Evolutionary conservation across 2,113 vertebrate species (phyloP).

Genomic region (Aphelocoma coerulescens): DNA sequence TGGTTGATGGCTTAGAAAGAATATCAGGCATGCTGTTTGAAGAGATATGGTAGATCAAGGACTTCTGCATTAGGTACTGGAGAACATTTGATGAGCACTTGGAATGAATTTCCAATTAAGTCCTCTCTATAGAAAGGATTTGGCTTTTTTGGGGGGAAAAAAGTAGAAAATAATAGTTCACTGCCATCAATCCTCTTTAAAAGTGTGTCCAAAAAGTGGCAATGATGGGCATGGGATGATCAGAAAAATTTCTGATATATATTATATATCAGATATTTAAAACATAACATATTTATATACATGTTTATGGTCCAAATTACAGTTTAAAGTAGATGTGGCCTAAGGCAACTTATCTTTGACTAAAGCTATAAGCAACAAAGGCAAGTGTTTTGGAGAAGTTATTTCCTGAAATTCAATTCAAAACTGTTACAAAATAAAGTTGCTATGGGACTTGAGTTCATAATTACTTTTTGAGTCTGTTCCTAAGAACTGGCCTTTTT

Average conservation of each 20-base stretch:
- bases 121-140: background rate
- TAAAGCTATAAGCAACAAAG: background rate
- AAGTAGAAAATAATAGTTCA: background rate
- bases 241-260: background rate
- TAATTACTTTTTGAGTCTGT: background rate
- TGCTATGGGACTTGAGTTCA: background rate
- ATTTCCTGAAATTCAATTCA: background rate
- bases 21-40: background rate
- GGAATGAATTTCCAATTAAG: background rate
- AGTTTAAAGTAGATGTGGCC: background rate
- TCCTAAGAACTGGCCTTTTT: background rate
- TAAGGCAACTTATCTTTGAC: background rate
- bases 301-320: background rate
- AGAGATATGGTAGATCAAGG: background rate
- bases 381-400: background rate
- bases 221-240: background rate
- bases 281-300: background rate
- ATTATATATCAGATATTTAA: too few species aligned
- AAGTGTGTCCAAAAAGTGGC: background rate
- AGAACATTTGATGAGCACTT: background rate
- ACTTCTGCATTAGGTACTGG: background rate
- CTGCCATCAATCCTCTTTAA: background rate
- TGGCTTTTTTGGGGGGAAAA: accelerated
- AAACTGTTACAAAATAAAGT: background rate
- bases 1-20: background rate